A percentile compares a stretch with the other conserved stretches of the same genome.
Evolutionary conservation across 2,888 invertebrate species (phyloP).

Genomic region (Pristionchus arcanus): DNA sequence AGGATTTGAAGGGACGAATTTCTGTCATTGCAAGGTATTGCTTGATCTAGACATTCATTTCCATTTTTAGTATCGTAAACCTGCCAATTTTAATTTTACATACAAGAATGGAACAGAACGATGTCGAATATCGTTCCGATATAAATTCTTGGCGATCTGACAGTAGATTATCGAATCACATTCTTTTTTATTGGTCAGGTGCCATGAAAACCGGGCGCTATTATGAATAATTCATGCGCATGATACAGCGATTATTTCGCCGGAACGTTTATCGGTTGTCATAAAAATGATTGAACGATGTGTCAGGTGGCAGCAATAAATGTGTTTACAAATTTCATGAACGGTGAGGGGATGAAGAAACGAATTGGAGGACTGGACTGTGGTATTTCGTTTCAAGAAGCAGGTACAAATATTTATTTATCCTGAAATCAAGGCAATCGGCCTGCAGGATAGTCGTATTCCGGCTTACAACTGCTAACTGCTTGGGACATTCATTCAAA

Average conservation of each 20-base stretch:
- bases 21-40: neutral
- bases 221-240: conserved; percentile 2
- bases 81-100: neutral
- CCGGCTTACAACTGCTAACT: too few relatives aligned
- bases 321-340: too few relatives aligned
- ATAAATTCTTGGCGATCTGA: neutral
- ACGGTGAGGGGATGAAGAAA: too few relatives aligned
- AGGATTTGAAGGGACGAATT: neutral
- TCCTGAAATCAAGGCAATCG: too few relatives aligned
- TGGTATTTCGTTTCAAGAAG: too few relatives aligned
- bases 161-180: neutral
- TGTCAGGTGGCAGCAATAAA: neutral
- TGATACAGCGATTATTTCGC: neutral
- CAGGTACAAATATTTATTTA: too few relatives aligned
- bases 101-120: neutral
- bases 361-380: too few relatives aligned
- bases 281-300: neutral
- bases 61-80: neutral
- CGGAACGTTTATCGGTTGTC: neutral
- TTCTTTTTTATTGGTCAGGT: neutral
- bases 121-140: too few relatives aligned
- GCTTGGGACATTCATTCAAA: neutral
- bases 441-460: too few relatives aligned
- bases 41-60: too few relatives aligned
- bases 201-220: conserved; percentile 4